Percentiles rank a stretch among this genome's conserved stretches.
Conservation (phyloP, 1,140 invertebrate species). For the Monochamus saltuarius region DNA sequence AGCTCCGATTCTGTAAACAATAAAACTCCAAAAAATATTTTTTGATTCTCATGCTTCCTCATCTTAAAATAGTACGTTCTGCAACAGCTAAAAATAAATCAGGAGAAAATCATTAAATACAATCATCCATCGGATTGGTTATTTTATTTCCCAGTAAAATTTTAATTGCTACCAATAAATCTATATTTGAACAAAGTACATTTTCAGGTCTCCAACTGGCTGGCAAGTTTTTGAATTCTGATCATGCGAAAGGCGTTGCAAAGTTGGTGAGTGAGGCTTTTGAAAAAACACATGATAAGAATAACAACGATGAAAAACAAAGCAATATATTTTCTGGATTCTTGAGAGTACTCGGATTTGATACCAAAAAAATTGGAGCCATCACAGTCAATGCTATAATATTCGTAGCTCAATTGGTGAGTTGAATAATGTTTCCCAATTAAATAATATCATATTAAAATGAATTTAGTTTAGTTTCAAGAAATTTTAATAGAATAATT, state of each 20-base stretch:
- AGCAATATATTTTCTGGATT: conserved; percentile 62
- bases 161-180: neutral
- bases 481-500: too few relatives aligned
- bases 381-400: conserved; percentile 78
- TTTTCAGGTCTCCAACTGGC: conserved; percentile 62
- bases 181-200: neutral
- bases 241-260: conserved; percentile 54
- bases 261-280: conserved; percentile 56
- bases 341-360: conserved; percentile 70
- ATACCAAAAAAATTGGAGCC: conserved; percentile 71
- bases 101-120: too few relatives aligned
- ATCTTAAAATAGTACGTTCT: too few relatives aligned
- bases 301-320: conserved; percentile 26
- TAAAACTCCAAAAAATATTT: too few relatives aligned
- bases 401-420: conserved; percentile 81
- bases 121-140: neutral
- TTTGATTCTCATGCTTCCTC: too few relatives aligned
- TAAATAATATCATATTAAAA: too few relatives aligned
- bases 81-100: too few relatives aligned
- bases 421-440: too few relatives aligned
- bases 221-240: conserved; percentile 59
- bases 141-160: neutral
- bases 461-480: too few relatives aligned
- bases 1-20: too few relatives aligned
- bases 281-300: conserved; percentile 34